Evolutionary conservation across 2,888 invertebrate species (phyloP).

Genomic region (Acanthosepion lycidas): DNA sequence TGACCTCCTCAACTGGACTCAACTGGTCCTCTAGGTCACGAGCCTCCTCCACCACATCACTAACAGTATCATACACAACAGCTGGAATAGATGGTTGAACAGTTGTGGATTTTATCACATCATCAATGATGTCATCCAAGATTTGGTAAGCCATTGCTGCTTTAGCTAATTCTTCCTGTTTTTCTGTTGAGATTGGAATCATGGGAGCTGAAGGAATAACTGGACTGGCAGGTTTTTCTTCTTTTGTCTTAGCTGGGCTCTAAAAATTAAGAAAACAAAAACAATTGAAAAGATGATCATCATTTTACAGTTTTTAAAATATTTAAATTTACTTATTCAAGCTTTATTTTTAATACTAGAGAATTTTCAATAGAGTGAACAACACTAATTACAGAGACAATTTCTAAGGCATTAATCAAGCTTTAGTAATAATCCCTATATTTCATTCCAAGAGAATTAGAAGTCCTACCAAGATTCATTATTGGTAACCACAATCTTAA

Average conservation of each 20-base stretch:
- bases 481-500: too few species aligned
- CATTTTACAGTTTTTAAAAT: not conserved
- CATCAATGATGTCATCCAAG: slow-evolving; percentile 70
- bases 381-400: too few species aligned
- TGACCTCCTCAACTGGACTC: slow-evolving; percentile 47
- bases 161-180: slow-evolving; percentile 45
- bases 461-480: too few species aligned
- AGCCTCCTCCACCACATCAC: slow-evolving; percentile 63
- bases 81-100: slow-evolving; percentile 71
- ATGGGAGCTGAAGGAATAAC: slow-evolving; percentile 10
- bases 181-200: slow-evolving; percentile 38
- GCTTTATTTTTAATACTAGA: not conserved
- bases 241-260: slow-evolving; percentile 35
- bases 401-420: too few species aligned
- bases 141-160: slow-evolving; percentile 59
- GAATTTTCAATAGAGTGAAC: not conserved
- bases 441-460: too few species aligned
- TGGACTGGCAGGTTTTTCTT: slow-evolving; percentile 34
- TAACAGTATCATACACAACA: slow-evolving; percentile 72
- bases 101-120: slow-evolving; percentile 72
- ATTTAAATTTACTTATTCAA: not conserved
- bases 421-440: too few species aligned
- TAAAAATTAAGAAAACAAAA: not conserved
- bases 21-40: slow-evolving; percentile 25
- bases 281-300: not conserved